Conservation (phyloP, 2,797 vertebrate genomes). For the Crenichthys baileyi region DNA sequence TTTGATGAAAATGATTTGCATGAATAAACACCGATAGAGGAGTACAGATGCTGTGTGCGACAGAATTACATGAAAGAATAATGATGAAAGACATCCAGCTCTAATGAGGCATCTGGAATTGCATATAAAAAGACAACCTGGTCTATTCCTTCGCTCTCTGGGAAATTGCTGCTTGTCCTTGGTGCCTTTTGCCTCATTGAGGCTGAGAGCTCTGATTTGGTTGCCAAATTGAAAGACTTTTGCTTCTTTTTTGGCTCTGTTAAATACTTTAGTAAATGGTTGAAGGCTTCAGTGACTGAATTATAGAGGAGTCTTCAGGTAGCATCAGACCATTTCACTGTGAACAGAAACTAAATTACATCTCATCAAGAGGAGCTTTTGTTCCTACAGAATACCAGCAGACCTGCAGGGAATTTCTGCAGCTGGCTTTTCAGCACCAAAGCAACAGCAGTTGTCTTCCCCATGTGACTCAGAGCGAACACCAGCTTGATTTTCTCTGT, state of each 20-base stretch:
- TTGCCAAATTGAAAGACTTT: constrained; percentile 32
- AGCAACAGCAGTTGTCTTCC: constrained; percentile 28
- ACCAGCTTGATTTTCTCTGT: constrained; percentile 21
- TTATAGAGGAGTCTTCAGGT: constrained; percentile 42
- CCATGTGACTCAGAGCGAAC: not conserved
- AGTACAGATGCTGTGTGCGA: constrained; percentile 71
- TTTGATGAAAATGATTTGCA: constrained; percentile 76
- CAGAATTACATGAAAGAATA: constrained; percentile 78
- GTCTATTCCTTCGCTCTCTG: constrained; percentile 59
- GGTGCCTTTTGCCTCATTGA: constrained; percentile 45
- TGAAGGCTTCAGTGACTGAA: constrained; percentile 19
- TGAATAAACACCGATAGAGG: constrained; percentile 71
- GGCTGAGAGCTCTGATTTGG: constrained; percentile 39
- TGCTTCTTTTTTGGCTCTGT: constrained; percentile 2
- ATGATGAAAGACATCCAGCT: constrained; percentile 75
- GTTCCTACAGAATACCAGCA: constrained; percentile 29
- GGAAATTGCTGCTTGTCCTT: constrained; percentile 63
- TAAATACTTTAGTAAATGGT: constrained; percentile 33
- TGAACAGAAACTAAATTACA: constrained; percentile 41
- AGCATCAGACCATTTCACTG: constrained; percentile 25
- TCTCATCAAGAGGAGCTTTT: constrained; percentile 40
- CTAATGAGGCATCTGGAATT: constrained; percentile 81
- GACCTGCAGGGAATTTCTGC: constrained; percentile 25
- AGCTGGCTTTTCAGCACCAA: constrained; percentile 12
- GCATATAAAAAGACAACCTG: constrained; percentile 72